Base-by-base conservation (phyloP, 1,140 invertebrate species). In the Tetramorium simillimum region DNA sequence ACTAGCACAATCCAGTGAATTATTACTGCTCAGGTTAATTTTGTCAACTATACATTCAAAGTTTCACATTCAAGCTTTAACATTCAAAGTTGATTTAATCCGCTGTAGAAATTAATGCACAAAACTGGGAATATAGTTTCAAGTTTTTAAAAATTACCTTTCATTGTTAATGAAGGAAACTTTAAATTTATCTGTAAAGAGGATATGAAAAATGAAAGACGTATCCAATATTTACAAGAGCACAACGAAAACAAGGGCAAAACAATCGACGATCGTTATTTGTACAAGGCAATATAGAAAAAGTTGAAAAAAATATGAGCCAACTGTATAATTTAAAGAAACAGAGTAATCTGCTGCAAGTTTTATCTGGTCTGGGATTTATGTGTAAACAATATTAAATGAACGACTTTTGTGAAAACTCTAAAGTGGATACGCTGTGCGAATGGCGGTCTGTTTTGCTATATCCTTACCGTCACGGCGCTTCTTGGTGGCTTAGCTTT, bases 401-500 rank as follows among this genome's bases (percentile, higher is more conserved):
- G 33, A 56, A 56, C 33, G 33, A 82, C 51, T 82, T 80, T 82
- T 82, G 80, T 56, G 67, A 60, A 16, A 82, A 82, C 51, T 73
- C 49, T 40, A 60, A 82, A 82, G 78, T 82, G 78, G 67, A 82
- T 73, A 73, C 51, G 53, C 40, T 46, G 67, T 60, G 80, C 53
- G 80, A 82, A 82, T 82, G 80, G 69, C 40, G 53, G 51, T 82
- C 53, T 73, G 80, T 72, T 72, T 82, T 60, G 67, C 21, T 73
- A 40, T 86, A 88, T 60, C 86, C 56, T 86, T 86, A 82, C 84
- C 73, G 84, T 67, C 62, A 73, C 81, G 70, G 46, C 72, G 86
- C 82, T 87, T 88, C 73, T 58, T 70, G 82, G 43, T 60, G 58
- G 84, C 84, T 89, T 86, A 81, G 62, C 86, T 78, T 85, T 88